Percentiles rank a stretch among this genome's conserved stretches.
Evolutionary conservation across 2,888 invertebrate species (phyloP).

Genomic region (Pyrrhosoma nymphula): DNA sequence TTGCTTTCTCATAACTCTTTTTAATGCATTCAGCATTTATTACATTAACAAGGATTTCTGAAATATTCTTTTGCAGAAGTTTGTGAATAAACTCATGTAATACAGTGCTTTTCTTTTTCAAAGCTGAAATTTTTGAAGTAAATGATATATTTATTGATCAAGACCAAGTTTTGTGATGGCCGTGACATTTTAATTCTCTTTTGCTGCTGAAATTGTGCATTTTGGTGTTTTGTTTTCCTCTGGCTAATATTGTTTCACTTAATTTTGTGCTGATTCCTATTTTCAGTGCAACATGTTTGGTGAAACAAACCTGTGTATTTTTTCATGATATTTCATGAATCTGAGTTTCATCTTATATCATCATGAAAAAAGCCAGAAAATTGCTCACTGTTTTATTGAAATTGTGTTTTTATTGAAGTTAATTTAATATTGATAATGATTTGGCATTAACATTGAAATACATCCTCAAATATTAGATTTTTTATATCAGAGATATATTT

Average conservation of each 20-base stretch:
- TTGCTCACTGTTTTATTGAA: neutral
- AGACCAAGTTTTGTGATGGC: neutral
- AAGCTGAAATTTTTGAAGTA: neutral
- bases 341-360: neutral
- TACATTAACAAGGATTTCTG: neutral
- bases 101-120: neutral
- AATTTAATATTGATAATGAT: neutral
- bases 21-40: neutral
- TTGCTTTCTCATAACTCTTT: slow-evolving; percentile 2
- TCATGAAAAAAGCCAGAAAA: neutral
- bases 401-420: neutral
- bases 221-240: neutral
- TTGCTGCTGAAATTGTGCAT: neutral
- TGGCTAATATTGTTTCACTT: neutral
- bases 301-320: neutral
- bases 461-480: neutral
- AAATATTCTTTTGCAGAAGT: neutral
- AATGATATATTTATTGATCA: neutral
- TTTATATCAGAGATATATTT: neutral
- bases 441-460: neutral
- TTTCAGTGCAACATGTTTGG: neutral
- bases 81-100: neutral
- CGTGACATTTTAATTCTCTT: neutral
- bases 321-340: neutral
- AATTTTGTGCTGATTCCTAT: neutral